phyloP scores from a whole-genome alignment of 2,888 invertebrate species.

The Plusia festucae region DNA sequence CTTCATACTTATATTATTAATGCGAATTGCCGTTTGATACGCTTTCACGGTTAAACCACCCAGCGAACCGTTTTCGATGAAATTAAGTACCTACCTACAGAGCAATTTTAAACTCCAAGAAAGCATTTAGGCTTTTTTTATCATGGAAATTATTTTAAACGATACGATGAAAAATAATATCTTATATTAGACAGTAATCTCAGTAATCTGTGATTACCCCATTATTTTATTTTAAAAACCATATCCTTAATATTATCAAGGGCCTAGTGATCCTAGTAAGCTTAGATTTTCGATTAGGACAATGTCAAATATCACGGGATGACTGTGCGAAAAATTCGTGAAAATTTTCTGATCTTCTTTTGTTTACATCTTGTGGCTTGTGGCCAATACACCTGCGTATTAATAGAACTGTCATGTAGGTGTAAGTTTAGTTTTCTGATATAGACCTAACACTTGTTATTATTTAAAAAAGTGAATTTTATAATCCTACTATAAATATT shows the following conservation, averaged over 20 bases:
- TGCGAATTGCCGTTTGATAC: background rate
- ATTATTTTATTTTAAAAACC: no score
- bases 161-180: no score
- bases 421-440: slow-evolving; percentile 53
- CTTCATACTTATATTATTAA: background rate
- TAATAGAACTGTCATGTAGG: slow-evolving; percentile 66
- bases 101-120: no score
- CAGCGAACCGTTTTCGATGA: background rate
- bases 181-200: no score
- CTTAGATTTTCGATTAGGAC: background rate
- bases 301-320: slow-evolving; percentile 15
- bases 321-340: slow-evolving; percentile 33
- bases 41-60: background rate
- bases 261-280: background rate
- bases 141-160: no score
- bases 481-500: background rate
- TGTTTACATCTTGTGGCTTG: slow-evolving; percentile 68
- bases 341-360: slow-evolving; percentile 54
- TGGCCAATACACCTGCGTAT: slow-evolving; percentile 71
- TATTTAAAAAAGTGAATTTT: slow-evolving; percentile 47
- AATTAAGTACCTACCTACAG: background rate
- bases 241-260: no score
- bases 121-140: background rate
- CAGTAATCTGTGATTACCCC: no score
- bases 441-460: slow-evolving; percentile 46